Percentiles rank a stretch among this genome's conserved stretches.
phyloP scores from a whole-genome alignment of 2,113 vertebrate genomes.

The Syrrhaptes paradoxus region DNA sequence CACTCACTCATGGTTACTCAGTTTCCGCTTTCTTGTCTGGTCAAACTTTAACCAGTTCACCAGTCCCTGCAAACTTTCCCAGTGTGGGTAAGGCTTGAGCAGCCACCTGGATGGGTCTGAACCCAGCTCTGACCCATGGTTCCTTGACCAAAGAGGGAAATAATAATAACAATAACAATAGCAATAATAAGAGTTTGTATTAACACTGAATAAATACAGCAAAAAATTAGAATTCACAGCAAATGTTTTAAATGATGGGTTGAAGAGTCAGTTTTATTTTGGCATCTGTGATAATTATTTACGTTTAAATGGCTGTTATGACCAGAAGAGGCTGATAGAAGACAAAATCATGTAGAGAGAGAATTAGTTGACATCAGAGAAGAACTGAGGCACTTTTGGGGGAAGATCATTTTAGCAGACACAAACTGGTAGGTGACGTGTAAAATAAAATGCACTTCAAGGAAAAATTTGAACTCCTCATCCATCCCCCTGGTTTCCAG shows the following conservation, averaged over 20 bases:
- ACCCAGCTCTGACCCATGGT: accelerated
- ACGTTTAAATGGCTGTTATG: background rate
- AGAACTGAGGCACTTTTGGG: background rate
- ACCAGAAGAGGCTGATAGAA: background rate
- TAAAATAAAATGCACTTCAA: background rate
- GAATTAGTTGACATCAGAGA: background rate
- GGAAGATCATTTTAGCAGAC: background rate
- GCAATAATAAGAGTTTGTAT: background rate
- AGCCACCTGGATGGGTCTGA: background rate
- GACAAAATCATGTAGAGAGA: background rate
- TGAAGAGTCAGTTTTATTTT: background rate
- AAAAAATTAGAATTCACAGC: background rate
- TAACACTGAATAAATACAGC: background rate
- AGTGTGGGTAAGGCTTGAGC: background rate
- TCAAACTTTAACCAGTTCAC: background rate
- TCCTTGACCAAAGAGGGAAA: background rate
- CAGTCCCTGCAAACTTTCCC: background rate
- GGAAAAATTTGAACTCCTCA: background rate
- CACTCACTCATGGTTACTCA: background rate
- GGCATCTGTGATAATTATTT: background rate
- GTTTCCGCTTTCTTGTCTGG: background rate
- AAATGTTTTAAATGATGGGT: background rate
- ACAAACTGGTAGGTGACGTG: background rate
- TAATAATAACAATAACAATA: background rate
- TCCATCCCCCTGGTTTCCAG: background rate